Conservation (phyloP, 2,888 invertebrate species). For the Iselma pallidipennis region DNA sequence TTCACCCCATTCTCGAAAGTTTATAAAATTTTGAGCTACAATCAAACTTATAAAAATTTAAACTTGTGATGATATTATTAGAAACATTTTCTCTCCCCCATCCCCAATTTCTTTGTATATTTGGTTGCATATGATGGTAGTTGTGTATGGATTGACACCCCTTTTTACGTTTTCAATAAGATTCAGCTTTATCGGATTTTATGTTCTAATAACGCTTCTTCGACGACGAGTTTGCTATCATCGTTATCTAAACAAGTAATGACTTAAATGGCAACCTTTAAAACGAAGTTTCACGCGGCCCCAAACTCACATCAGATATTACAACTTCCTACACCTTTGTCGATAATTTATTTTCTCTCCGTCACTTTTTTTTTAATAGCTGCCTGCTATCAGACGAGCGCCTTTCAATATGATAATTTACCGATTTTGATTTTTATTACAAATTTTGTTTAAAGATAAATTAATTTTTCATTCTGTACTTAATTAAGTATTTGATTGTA, state of each 20-base stretch:
- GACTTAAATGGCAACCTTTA: constrained; percentile 35
- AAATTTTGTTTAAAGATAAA: too few species aligned
- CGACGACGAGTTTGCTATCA: constrained; percentile 21
- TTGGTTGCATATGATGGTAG: not conserved
- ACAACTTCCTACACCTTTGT: constrained; percentile 30
- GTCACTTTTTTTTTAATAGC: constrained; percentile 21
- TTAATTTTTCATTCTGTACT: too few species aligned
- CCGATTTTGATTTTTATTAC: not conserved
- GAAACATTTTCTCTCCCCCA: too few species aligned
- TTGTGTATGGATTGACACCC: not conserved
- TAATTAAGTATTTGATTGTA: too few species aligned
- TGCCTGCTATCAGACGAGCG: constrained; percentile 5
- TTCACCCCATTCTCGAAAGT: too few species aligned
- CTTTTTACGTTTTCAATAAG: not conserved
- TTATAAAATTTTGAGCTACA: too few species aligned
- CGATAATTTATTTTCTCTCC: constrained; percentile 36
- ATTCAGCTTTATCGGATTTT: constrained; percentile 29
- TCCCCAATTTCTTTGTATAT: not conserved
- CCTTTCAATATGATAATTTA: not conserved
- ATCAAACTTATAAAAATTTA: too few species aligned
- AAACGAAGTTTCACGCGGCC: constrained; percentile 27
- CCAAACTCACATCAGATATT: constrained; percentile 32
- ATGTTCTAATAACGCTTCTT: constrained; percentile 19
- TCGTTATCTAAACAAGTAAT: constrained; percentile 35
- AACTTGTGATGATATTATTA: too few species aligned